Evolutionary conservation across 2,888 invertebrate genomes (phyloP).

Genomic region (Sesamia inferens): DNA sequence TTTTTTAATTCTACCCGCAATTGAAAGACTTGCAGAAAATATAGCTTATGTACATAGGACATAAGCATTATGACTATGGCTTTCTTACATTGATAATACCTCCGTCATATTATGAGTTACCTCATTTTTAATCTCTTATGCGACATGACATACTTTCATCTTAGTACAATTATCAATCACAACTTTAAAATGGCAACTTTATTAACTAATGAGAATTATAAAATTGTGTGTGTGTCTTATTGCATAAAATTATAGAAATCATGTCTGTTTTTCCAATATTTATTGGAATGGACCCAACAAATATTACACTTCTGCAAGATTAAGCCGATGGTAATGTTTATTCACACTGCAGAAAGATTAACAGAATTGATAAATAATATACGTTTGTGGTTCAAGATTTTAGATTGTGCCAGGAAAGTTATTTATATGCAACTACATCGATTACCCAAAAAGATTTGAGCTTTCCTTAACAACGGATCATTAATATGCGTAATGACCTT

Average conservation of each 20-base stretch:
- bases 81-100: not conserved
- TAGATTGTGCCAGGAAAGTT: not conserved
- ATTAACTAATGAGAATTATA: not conserved
- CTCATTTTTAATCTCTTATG: not conserved
- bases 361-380: conserved; percentile 18
- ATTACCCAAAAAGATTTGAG: not conserved
- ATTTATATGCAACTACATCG: not conserved
- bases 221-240: not conserved
- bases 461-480: not conserved
- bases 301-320: not conserved
- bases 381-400: not conserved
- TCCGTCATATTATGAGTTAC: not conserved
- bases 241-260: not conserved
- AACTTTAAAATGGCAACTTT: not conserved
- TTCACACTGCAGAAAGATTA: conserved; percentile 12
- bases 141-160: too few relatives aligned
- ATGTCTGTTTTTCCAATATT: not conserved
- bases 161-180: not conserved
- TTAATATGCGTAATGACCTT: not conserved
- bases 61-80: not conserved
- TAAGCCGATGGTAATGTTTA: not conserved
- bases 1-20: too few relatives aligned
- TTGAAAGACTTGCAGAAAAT: not conserved
- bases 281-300: conserved; percentile 5
- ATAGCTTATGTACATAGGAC: too few relatives aligned